Conservation (phyloP, 2,888 invertebrate species). For the Dicycla oo region DNA sequence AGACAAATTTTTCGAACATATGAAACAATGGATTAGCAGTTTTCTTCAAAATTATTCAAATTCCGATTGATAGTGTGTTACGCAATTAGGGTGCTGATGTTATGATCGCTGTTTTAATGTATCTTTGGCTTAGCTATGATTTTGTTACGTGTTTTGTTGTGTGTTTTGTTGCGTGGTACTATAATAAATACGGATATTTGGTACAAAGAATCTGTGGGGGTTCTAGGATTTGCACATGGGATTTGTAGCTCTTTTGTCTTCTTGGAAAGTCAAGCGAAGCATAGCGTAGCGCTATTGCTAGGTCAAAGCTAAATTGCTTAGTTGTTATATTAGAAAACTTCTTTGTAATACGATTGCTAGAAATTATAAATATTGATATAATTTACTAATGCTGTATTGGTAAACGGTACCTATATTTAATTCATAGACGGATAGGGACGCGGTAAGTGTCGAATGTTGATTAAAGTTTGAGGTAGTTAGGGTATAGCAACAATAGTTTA, state of each 20-base stretch:
- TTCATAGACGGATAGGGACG: not conserved
- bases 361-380: constrained; percentile 22
- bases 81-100: too few species aligned
- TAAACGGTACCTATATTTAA: constrained; percentile 11
- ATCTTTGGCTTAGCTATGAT: not conserved
- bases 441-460: not conserved
- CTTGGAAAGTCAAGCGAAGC: not conserved
- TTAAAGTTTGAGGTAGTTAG: not conserved
- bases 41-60: too few species aligned
- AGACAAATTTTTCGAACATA: too few species aligned
- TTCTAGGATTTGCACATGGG: not conserved
- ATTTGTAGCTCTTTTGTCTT: not conserved
- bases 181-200: not conserved
- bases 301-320: not conserved
- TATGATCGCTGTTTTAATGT: not conserved
- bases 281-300: not conserved
- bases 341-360: not conserved
- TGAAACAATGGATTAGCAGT: too few species aligned
- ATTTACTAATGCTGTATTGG: constrained; percentile 18
- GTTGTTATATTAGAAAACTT: constrained; percentile 1
- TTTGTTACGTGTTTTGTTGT: not conserved
- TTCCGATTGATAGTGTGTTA: too few species aligned
- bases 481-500: not conserved
- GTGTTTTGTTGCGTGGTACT: too few species aligned
- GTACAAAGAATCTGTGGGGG: not conserved